Percentiles rank a stretch among this genome's conserved stretches.
Conservation (phyloP, 2,888 invertebrate species). For the Spialia ferax region DNA sequence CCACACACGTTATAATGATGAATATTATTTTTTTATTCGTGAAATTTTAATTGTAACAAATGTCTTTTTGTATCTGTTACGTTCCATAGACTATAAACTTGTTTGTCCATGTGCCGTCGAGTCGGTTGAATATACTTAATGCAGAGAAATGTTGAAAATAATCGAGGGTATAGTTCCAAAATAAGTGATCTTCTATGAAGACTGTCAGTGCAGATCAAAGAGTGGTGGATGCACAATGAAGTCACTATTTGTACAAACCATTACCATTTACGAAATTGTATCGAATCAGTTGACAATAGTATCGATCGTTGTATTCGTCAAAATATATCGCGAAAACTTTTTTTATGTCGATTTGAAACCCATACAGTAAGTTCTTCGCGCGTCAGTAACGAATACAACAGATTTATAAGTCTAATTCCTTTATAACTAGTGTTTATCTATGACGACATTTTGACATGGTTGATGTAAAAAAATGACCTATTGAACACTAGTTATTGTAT, state of each 20-base stretch:
- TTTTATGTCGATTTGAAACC: too few relatives aligned
- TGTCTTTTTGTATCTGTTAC: background rate
- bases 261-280: constrained; percentile 40
- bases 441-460: background rate
- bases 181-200: constrained; percentile 76
- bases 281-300: background rate
- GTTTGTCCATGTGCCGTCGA: constrained; percentile 29
- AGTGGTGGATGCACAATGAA: constrained; percentile 76
- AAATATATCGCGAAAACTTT: background rate
- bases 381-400: background rate
- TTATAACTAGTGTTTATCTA: background rate
- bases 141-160: constrained; percentile 37
- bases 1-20: constrained; percentile 6
- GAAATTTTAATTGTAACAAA: constrained; percentile 15
- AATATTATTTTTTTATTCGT: background rate
- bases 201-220: constrained; percentile 66
- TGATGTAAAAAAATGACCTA: too few relatives aligned
- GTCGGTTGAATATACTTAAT: constrained; percentile 42
- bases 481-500: too few relatives aligned
- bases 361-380: too few relatives aligned
- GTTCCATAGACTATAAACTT: constrained; percentile 7
- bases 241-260: constrained; percentile 84
- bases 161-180: constrained; percentile 58
- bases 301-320: constrained; percentile 12
- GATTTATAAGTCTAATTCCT: background rate